Conservation (phyloP, 2,113 vertebrate species). For the Pristiophorus japonicus region DNA sequence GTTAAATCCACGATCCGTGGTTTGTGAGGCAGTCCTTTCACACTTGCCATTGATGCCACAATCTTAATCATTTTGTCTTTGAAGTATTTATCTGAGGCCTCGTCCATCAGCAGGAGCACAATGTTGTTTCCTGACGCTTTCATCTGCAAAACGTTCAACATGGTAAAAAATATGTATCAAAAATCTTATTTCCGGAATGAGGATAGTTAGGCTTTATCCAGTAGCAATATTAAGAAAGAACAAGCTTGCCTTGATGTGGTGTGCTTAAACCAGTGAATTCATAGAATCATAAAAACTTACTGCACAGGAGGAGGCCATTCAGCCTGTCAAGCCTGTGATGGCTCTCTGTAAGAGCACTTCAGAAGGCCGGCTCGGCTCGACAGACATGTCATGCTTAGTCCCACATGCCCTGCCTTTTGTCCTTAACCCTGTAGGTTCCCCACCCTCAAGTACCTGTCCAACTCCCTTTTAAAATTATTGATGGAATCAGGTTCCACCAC, state of each 20-base stretch:
- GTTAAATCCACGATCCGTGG: slow-evolving; percentile 65
- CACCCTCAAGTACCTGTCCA: no score
- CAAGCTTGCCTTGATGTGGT: background rate
- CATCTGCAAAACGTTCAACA: slow-evolving; percentile 64
- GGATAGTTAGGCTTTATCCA: background rate
- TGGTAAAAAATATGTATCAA: no score
- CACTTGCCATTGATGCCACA: slow-evolving; percentile 56
- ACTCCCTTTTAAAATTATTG: no score
- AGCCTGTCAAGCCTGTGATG: no score
- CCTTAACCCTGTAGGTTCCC: no score
- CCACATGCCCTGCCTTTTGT: no score
- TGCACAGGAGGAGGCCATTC: no score
- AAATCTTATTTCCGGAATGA: background rate
- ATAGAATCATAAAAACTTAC: no score
- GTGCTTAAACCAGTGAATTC: background rate
- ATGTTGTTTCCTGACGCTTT: slow-evolving; percentile 61
- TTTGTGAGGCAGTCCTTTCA: slow-evolving; percentile 64
- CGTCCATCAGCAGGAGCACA: slow-evolving; percentile 72
- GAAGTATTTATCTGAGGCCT: slow-evolving; percentile 64
- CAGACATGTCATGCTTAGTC: no score
- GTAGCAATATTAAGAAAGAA: background rate
- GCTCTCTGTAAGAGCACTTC: no score
- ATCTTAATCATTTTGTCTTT: slow-evolving; percentile 53
- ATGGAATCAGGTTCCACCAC: no score
- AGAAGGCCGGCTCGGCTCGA: no score